phyloP scores from a whole-genome alignment of 2,113 vertebrate species.

The Oreochromis tanganicae region DNA sequence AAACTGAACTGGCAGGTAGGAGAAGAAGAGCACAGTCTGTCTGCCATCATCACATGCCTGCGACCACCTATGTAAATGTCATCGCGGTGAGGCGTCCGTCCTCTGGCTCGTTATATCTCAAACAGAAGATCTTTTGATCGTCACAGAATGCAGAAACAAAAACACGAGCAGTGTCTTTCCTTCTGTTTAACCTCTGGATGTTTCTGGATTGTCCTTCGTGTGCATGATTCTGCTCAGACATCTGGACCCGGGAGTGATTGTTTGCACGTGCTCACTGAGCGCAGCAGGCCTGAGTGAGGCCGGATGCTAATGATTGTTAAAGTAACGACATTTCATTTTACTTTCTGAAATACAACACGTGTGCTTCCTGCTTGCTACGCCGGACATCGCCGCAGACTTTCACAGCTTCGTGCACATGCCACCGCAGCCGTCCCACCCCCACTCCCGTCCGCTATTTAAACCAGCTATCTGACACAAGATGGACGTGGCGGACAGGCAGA shows the following conservation, averaged over 20 bases:
- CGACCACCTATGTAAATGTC: neutral
- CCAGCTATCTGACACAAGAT: conserved; percentile 73
- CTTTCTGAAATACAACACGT: too few species aligned
- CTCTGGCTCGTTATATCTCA: neutral
- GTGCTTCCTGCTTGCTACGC: neutral
- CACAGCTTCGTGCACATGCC: conserved; percentile 9
- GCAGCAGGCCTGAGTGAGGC: neutral
- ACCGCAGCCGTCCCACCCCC: neutral
- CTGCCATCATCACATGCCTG: neutral
- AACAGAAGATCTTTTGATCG: neutral
- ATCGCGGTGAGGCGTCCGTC: neutral
- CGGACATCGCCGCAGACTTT: neutral
- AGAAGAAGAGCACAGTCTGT: neutral
- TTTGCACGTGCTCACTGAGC: neutral
- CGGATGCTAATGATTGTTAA: neutral
- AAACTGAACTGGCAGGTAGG: neutral
- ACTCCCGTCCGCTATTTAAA: conserved; percentile 68
- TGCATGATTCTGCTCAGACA: neutral
- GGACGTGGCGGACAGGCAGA: conserved; percentile 69
- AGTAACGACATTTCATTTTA: neutral
- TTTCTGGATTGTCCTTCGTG: neutral
- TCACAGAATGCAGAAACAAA: neutral
- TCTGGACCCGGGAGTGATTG: neutral
- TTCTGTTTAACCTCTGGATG: neutral
- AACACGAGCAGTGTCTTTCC: neutral